phyloP scores from a whole-genome alignment of 2,113 vertebrate genomes.

The Peromyscus maniculatus region DNA sequence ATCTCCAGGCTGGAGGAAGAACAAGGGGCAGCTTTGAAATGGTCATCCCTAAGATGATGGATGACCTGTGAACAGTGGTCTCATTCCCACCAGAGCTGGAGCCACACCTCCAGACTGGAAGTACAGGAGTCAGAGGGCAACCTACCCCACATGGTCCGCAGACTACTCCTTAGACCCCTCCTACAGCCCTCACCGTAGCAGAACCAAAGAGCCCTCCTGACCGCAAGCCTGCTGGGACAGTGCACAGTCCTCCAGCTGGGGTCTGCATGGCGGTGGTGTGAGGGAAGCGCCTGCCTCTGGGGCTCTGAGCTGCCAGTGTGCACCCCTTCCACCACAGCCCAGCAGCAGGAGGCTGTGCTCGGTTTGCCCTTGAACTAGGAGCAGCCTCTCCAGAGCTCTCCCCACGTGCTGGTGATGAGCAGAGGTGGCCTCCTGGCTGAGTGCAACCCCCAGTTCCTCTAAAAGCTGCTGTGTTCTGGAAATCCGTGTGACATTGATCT shows the following conservation, averaged over 20 bases:
- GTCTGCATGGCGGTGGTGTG: fast-evolving
- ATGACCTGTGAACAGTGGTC: neutral
- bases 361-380: fast-evolving
- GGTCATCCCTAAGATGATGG: fast-evolving
- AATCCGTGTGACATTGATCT: too few species aligned
- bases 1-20: neutral
- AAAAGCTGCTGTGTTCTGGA: neutral
- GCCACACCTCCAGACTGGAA: neutral
- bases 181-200: neutral
- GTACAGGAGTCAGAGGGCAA: too few species aligned
- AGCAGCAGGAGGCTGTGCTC: fast-evolving
- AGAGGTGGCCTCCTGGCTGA: fast-evolving
- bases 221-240: neutral
- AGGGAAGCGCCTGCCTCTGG: fast-evolving
- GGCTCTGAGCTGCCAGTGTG: neutral
- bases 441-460: neutral
- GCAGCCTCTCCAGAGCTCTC: neutral
- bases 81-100: fast-evolving
- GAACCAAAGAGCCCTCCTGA: neutral
- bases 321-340: fast-evolving
- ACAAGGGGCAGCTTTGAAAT: neutral
- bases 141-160: neutral
- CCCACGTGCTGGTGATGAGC: neutral
- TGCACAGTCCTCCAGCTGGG: fast-evolving
- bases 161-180: fast-evolving